Base-by-base conservation (phyloP, 1,140 invertebrate species). In the Paracyclopina nana region DNA sequence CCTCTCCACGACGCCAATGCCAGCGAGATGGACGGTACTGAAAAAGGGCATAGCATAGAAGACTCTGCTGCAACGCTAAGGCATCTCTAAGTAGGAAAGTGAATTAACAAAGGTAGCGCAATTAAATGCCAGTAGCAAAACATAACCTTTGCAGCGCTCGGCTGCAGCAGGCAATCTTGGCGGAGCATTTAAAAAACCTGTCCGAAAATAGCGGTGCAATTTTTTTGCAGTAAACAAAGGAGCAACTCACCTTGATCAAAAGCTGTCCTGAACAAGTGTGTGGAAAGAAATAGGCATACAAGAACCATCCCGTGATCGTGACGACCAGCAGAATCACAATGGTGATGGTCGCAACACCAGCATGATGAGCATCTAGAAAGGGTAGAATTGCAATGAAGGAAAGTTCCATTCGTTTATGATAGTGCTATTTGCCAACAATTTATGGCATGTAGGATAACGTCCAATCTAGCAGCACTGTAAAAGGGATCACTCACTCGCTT, bases 261-360 rank as follows among this genome's bases (percentile, higher is more conserved):
- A 95, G 76, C 65, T 96, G 88, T 53, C 94, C 94, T 54, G 88
- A 92, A 20, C 79, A 71, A 11, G 86, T 82, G 60, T 94, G 88
- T 6, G 92, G 94, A 66, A 92, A 86, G 55, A 80, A 77, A 66
- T 95, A 98, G 14, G 92, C 94, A 63, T 97, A 97, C 12, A 79
- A 67, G 4, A 79, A 64, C 87, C 88, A 95, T 38, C 69, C 70
- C 22, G 68, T 63, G 8, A 67, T 30, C n/a, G 50, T 49, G 16
- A 59, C 22, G 1, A 81, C 56, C 1, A 81, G 58, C 1, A 69
- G 65, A 29, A 79, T 55, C 9, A 72, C 58, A 14, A 79, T 65
- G 22, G 55, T 41, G 18, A 57, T 29, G 4, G 46, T 46, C 6
- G 54, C 41, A 27, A 56, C 49, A 4, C 26, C 40, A n/a, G n/a